These are phyloP conservation scores for Pollimyrus isidori DNA, from an alignment of 2,113 vertebrate genomes.

Conservation along the genomic window DNA sequence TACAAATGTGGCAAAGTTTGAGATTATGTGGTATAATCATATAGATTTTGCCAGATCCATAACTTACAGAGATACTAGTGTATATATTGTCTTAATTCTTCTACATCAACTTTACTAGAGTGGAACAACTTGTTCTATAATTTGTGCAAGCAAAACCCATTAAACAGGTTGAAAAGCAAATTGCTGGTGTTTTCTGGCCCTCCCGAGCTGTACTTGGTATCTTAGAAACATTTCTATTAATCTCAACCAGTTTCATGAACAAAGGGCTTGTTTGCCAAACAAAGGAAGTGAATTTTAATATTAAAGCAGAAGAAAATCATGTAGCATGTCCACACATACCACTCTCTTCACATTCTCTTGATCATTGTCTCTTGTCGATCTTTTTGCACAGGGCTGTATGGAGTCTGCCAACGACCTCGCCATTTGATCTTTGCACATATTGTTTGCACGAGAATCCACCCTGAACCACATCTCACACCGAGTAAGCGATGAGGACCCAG, in stretches of 20 bases:
- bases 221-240: conserved; percentile 6
- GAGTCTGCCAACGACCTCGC: background rate
- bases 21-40: background rate
- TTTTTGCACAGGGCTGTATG: background rate
- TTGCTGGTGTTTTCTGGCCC: background rate
- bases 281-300: conserved; percentile 4
- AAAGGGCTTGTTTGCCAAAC: background rate
- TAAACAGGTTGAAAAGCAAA: background rate
- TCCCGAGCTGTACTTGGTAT: background rate
- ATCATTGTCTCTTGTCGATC: background rate
- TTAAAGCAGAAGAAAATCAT: background rate
- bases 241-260: background rate
- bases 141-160: background rate
- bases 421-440: background rate
- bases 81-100: background rate
- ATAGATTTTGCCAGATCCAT: background rate
- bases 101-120: background rate
- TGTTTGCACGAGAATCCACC: background rate
- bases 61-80: background rate
- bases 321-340: background rate
- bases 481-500: background rate
- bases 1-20: background rate
- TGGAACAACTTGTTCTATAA: background rate
- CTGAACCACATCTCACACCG: background rate
- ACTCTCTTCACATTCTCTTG: background rate